Percentiles rank a stretch among this genome's conserved stretches.
These are phyloP conservation scores for Zapus hudsonius DNA, from an alignment of 2,113 vertebrate genomes.

Conservation along the genomic window DNA sequence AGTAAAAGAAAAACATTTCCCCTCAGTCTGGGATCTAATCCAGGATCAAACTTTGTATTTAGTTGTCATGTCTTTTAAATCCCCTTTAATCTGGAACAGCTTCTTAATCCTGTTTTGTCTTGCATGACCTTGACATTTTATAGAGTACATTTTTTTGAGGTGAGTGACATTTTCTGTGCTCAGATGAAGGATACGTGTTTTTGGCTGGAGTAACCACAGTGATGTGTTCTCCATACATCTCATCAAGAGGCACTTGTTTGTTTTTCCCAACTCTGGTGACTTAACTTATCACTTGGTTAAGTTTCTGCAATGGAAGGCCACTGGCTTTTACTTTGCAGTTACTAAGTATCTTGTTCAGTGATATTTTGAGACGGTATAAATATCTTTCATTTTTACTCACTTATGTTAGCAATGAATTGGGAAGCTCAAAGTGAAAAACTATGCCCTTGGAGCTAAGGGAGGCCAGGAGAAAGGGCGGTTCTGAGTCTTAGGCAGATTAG, in stretches of 20 bases:
- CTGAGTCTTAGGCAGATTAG: not conserved
- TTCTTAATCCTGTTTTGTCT: constrained; percentile 44
- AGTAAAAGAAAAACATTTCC: constrained; percentile 45
- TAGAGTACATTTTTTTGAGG: not conserved
- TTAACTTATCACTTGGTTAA: not conserved
- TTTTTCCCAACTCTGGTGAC: constrained; percentile 16
- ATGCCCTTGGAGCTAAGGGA: not conserved
- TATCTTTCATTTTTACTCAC: not conserved
- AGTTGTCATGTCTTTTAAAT: constrained; percentile 58
- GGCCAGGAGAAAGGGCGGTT: not conserved
- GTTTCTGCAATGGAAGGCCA: constrained; percentile 14
- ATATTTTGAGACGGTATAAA: constrained; percentile 36
- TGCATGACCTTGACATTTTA: constrained; percentile 53
- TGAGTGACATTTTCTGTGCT: not conserved
- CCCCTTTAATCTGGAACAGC: constrained; percentile 44
- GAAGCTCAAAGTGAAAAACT: not conserved
- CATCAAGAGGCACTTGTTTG: not conserved
- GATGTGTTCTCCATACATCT: not conserved
- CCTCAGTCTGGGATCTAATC: not conserved
- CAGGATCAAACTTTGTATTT: constrained; percentile 54
- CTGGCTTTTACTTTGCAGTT: constrained; percentile 49
- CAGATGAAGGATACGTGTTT: not conserved
- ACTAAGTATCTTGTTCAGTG: constrained; percentile 15
- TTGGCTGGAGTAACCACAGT: not conserved
- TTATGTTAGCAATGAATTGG: constrained; percentile 7